phyloP scores from a whole-genome alignment of 2,113 vertebrate species.

The Mystacornis crossleyi region DNA sequence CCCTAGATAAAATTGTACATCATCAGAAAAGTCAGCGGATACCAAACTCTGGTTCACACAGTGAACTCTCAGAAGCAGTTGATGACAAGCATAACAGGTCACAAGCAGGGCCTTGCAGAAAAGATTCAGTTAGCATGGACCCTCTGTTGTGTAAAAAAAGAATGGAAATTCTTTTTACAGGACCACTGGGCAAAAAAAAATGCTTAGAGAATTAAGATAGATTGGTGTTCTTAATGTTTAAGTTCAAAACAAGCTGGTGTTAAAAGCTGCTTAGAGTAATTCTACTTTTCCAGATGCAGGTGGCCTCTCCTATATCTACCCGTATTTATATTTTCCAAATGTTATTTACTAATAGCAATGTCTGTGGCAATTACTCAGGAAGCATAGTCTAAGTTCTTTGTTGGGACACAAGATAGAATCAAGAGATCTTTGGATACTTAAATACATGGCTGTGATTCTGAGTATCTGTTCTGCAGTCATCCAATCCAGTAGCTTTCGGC shows the following conservation, averaged over 20 bases:
- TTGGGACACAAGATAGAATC: not conserved
- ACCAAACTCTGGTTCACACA: not conserved
- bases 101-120: not conserved
- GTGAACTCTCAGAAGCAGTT: not conserved
- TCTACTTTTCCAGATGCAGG: not conserved
- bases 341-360: not conserved
- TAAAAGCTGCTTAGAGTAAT: not conserved
- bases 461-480: not conserved
- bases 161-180: not conserved
- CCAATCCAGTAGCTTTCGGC: not conserved
- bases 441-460: not conserved
- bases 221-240: not conserved
- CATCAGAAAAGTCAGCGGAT: not conserved
- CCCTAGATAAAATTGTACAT: not conserved
- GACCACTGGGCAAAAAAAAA: not conserved
- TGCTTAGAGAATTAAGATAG: not conserved
- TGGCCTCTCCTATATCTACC: not conserved
- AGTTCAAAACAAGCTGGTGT: not conserved
- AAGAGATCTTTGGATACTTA: not conserved
- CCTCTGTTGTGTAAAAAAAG: not conserved
- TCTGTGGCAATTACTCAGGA: not conserved
- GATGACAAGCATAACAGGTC: not conserved
- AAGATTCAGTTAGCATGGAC: not conserved
- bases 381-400: not conserved
- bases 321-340: not conserved